Percentiles rank a stretch among this genome's conserved stretches.
Conservation (phyloP, 2,797 vertebrate species). For the Enteromius fasciolatus region DNA sequence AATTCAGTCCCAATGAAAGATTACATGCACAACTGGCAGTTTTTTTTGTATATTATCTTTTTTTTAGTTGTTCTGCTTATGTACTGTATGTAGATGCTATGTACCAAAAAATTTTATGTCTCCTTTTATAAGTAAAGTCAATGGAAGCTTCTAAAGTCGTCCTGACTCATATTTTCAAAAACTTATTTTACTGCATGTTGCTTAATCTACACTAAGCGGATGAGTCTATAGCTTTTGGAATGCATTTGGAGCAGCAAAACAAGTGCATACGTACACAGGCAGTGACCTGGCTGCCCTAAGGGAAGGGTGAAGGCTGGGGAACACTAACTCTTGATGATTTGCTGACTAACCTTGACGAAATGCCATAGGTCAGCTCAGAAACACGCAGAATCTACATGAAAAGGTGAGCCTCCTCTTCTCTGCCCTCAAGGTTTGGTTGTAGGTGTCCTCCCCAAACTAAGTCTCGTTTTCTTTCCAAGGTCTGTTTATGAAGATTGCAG, state of each 20-base stretch:
- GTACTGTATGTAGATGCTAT: slow-evolving; percentile 81
- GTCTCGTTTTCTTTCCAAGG: not conserved
- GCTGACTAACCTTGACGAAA: slow-evolving; percentile 51
- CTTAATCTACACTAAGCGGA: slow-evolving; percentile 9
- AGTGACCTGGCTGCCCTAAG: slow-evolving; percentile 59
- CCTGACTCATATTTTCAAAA: slow-evolving; percentile 45
- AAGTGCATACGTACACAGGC: slow-evolving; percentile 37
- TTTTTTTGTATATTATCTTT: slow-evolving; percentile 73
- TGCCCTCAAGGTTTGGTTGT: not conserved
- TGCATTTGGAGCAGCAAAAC: slow-evolving; percentile 30
- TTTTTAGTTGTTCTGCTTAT: slow-evolving; percentile 73
- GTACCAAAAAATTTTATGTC: slow-evolving; percentile 73
- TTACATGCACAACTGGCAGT: slow-evolving; percentile 68
- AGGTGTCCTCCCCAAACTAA: not conserved
- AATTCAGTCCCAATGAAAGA: slow-evolving; percentile 73
- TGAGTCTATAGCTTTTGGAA: slow-evolving; percentile 10
- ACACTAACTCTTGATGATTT: slow-evolving; percentile 49
- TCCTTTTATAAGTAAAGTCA: slow-evolving; percentile 63
- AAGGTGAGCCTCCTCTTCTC: slow-evolving; percentile 8
- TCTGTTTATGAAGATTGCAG: slow-evolving; percentile 12
- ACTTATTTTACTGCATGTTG: not conserved
- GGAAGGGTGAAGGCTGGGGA: slow-evolving; percentile 51
- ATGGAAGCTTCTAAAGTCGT: slow-evolving; percentile 55
- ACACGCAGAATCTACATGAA: slow-evolving; percentile 36
- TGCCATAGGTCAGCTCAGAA: slow-evolving; percentile 56